These are phyloP conservation scores for Dorcus parallelipipedus DNA, from an alignment of 2,888 invertebrate genomes.

Conservation along the genomic window DNA sequence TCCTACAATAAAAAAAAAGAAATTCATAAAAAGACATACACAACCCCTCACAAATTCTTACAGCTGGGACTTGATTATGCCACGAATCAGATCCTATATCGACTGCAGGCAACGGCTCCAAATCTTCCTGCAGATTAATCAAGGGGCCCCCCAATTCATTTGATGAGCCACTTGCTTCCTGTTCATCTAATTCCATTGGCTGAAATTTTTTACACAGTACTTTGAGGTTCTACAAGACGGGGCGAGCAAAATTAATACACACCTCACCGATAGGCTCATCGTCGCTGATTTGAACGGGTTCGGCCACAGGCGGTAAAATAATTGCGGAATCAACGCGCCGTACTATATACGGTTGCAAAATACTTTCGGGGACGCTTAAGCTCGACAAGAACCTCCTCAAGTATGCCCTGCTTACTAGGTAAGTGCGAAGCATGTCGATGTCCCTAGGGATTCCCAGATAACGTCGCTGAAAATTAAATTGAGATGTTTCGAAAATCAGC, in stretches of 20 bases:
- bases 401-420: conserved; percentile 35
- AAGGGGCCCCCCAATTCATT: conserved; percentile 21
- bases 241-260: neutral
- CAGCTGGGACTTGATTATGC: conserved; percentile 61
- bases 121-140: conserved; percentile 32
- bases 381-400: conserved; percentile 35
- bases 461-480: conserved; percentile 29
- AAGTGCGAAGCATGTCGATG: conserved; percentile 41
- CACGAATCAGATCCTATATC: conserved; percentile 57
- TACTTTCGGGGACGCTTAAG: conserved; percentile 35
- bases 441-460: conserved; percentile 40
- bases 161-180: conserved; percentile 32
- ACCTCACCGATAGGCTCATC: conserved; percentile 34
- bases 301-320: conserved; percentile 29
- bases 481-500: neutral
- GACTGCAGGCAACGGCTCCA: conserved; percentile 52
- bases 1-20: conserved; percentile 49
- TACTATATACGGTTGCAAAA: conserved; percentile 41
- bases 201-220: conserved; percentile 23
- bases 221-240: neutral
- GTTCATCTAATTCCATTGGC: conserved; percentile 55
- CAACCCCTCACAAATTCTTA: conserved; percentile 36
- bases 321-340: conserved; percentile 29
- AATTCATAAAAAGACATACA: conserved; percentile 3
- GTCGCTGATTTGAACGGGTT: conserved; percentile 25